Conservation (phyloP, 2,113 vertebrate species). For the Pteropus alecto region DNA sequence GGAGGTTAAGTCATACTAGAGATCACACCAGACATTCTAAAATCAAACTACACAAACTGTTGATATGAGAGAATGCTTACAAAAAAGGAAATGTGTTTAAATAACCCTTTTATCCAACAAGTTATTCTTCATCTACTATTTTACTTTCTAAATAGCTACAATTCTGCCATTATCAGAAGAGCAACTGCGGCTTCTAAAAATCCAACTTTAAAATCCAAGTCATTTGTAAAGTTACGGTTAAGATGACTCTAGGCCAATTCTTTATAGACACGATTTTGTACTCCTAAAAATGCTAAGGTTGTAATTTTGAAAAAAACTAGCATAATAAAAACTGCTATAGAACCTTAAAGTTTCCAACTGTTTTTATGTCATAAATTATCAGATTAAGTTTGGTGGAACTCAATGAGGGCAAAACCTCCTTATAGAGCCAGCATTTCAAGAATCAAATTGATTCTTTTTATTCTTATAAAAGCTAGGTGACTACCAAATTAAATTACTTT, state of each 20-base stretch:
- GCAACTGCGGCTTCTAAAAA: slow-evolving; percentile 18
- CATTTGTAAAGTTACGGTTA: not conserved
- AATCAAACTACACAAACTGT: slow-evolving; percentile 33
- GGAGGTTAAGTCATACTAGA: slow-evolving; percentile 8
- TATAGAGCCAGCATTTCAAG: not conserved
- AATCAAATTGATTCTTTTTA: not conserved
- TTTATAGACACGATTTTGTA: not conserved
- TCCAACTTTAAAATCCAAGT: slow-evolving; percentile 42
- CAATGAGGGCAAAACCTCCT: slow-evolving; percentile 23
- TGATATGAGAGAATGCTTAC: slow-evolving; percentile 16
- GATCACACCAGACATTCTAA: not conserved
- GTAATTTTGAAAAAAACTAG: not conserved
- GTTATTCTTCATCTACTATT: not conserved
- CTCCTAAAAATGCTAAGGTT: not conserved
- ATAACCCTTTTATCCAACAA: not conserved
- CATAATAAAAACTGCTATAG: not conserved
- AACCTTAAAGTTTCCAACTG: slow-evolving; percentile 7
- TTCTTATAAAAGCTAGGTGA: slow-evolving; percentile 32
- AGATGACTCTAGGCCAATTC: slow-evolving; percentile 10
- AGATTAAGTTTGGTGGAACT: slow-evolving; percentile 24
- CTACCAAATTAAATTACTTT: slow-evolving; percentile 36
- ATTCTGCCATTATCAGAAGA: slow-evolving; percentile 35
- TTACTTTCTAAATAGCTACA: slow-evolving; percentile 17
- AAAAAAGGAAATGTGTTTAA: not conserved
- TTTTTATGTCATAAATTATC: not conserved